Evolutionary conservation across 2,113 vertebrate genomes (phyloP), one percentile per base, ranked within the genome.

Genomic region (Thamnaconus septentrionalis): DNA sequence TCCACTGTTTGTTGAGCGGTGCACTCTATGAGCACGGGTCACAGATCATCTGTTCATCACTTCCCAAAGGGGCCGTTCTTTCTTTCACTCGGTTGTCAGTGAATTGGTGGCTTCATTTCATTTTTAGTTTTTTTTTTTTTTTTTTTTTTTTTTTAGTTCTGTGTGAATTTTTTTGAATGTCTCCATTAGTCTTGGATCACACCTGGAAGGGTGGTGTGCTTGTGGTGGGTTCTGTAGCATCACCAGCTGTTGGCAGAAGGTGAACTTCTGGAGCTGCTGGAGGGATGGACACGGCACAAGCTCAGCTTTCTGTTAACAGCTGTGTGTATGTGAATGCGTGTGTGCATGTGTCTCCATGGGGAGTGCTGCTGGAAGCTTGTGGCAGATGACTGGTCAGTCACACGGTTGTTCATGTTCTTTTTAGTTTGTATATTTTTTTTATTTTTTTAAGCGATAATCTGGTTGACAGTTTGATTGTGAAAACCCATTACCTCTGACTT

Each of bases 381-480:
- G 74, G 70, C 76, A 71, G 76, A 59, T 81, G 81, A 83, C 77
- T 85, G 77, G 64, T 79, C 71, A 76, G 75, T 75, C 64, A 79
- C 64, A 68, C 72, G 72, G 68, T 61, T 77, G 74, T 85, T 41
- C 18, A 53, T 74, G 18, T 31, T 31, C 18, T 31, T 2, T 31
- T 18, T 69, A 49, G 48, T 4, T 8, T 58, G 49, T 4, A 41
- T 41, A 51, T 42, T 18, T 63, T 10, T 10, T 51, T 52, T 56
- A n/a, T 69, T 59, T 70, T 64, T 46, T 40, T 53, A 18, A 64
- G 69, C 66, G 63, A 77, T 83, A 85, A 83, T 79, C 74, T 86
- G 82, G 71, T 85, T 87, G 89, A 90, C 85, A 73, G 83, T 88
- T 91, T 88, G 85, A 87, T 90, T 88, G 84, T 88, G 79, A 87